Evolutionary conservation across 2,888 invertebrate species (phyloP).

Genomic region (Hydriomena furcata): DNA sequence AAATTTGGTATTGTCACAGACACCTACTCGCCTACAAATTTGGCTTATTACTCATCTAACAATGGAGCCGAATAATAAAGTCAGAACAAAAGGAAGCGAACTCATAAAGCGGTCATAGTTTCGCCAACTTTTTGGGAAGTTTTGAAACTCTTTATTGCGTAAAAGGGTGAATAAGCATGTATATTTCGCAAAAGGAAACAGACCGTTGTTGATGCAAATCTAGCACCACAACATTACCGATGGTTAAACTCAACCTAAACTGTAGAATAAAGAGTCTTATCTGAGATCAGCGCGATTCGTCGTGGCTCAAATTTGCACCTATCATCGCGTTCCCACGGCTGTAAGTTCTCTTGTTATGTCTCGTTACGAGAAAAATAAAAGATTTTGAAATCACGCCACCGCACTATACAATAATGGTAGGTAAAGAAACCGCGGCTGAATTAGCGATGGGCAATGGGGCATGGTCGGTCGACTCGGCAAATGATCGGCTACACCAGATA

Average conservation of each 20-base stretch:
- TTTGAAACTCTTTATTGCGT: slow-evolving; percentile 36
- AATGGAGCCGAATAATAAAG: slow-evolving; percentile 37
- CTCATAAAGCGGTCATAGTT: slow-evolving; percentile 51
- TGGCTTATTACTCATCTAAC: slow-evolving; percentile 41
- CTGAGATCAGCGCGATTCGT: slow-evolving; percentile 56
- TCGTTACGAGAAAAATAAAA: slow-evolving; percentile 38
- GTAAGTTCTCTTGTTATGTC: slow-evolving; percentile 46
- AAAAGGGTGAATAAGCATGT: slow-evolving; percentile 43
- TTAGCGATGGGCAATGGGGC: slow-evolving; percentile 36
- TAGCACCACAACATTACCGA: slow-evolving; percentile 44
- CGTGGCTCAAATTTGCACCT: slow-evolving; percentile 60
- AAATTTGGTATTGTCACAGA: slow-evolving; percentile 42
- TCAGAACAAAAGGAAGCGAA: slow-evolving; percentile 45
- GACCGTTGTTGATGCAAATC: slow-evolving; percentile 52
- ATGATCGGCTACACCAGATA: slow-evolving; percentile 23
- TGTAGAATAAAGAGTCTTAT: slow-evolving; percentile 50
- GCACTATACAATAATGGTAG: slow-evolving; percentile 12
- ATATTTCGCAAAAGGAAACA: slow-evolving; percentile 48
- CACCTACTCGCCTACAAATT: slow-evolving; percentile 32
- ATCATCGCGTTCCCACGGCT: slow-evolving; percentile 57
- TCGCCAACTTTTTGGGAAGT: slow-evolving; percentile 44
- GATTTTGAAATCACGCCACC: slow-evolving; percentile 32
- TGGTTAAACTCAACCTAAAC: slow-evolving; percentile 37
- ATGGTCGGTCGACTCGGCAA: slow-evolving; percentile 33
- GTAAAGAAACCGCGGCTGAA: slow-evolving; percentile 25